Base-by-base conservation (phyloP, 2,113 vertebrate species). In the Hystrix cristata region DNA sequence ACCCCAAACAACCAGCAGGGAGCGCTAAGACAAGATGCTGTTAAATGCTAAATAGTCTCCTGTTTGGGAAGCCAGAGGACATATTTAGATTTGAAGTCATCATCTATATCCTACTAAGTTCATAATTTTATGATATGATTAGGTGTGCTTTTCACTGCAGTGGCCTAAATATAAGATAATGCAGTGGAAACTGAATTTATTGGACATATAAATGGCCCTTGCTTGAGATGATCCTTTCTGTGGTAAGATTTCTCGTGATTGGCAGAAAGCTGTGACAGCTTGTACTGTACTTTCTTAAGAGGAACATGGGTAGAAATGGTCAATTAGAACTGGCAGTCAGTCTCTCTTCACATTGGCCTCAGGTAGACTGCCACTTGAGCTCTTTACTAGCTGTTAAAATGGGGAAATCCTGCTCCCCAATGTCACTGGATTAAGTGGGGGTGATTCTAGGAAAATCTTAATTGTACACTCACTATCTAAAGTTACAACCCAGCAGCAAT, bases 301-400 rank as follows among this genome's bases (percentile, higher is more conserved):
- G 97, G 96, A 98, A 96, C 96, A 96, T 92, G 94, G 93, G 94
- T 74, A 98, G 98, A 98, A 98, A 97, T 96, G 94, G 98, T 98
- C 98, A 98, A 99, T 99, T 98, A 99, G 98, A 98, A 98, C 98
- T 98, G 98, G 98, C 98, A 98, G 96, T 98, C 98, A 98, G 97
- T 65, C 94, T 97, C 96, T 95, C 92, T 91, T 98, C 95, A 90
- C 38, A 14, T 57, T 16, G 6, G 94, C 94, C 96, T 97, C 93
- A 94, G 23, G 97, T 97, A 95, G 95, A 96, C 59, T 88, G 93
- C 85, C 97, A 96, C 95, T 64, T 96, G 91, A 95, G 86, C 95
- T 98, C 97, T 98, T 95, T 97, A 97, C 97, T 96, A 97, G 94
- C 95, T 98, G 96, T 95, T 96, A 97, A 95, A 92, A 97, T 97